Base-by-base conservation (phyloP, 2,888 invertebrate genomes). In the Agrotis ipsilon region DNA sequence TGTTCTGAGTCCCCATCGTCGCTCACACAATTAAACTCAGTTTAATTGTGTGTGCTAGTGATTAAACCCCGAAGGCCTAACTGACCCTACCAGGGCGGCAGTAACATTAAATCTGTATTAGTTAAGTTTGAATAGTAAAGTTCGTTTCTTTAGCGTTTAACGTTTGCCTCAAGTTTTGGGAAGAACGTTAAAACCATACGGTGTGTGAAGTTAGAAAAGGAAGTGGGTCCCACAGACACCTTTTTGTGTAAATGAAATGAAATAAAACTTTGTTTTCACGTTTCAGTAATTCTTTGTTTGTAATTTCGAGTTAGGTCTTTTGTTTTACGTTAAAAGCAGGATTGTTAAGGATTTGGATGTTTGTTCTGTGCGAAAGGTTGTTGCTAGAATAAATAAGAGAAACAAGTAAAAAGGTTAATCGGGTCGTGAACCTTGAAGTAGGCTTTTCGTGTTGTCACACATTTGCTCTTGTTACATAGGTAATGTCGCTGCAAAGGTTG, bases 51-150 rank as follows among this genome's bases (percentile, higher is more conserved):
- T n/a, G n/a, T n/a, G n/a, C 66, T 66, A 51, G 73, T 67, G 67
- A 75, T 85, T 83, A 78, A 68, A 55, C 72, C 71, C 70, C 54
- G 39, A 58, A 43, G 70, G 62, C 24, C 71, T 27, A 49, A 39
- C 74, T 72, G 76, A 75, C 78, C 83, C 78, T 64, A 81, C 78
- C 61, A 72, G 70, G 71, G 73, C 54, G 54, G 71, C 71, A 75
- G 61, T 76, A 55, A 76, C 81, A 84, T 84, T 76, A 85, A 76
- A 83, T 72, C 81, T 76, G 73, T 85, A 83, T 83, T 83, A 85
- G 75, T 80, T 80, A 84, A 84, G 69, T 84, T 85, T 85, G 83
- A 84, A 85, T 83, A 85, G 85, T 84, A 85, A 83, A 84, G 83
- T 84, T 84, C 63, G 71, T 85, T 83, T 84, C 83, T 83, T 83